These are phyloP conservation scores for Mayetiola destructor DNA, from an alignment of 2,888 invertebrate species.

Conservation along the genomic window DNA sequence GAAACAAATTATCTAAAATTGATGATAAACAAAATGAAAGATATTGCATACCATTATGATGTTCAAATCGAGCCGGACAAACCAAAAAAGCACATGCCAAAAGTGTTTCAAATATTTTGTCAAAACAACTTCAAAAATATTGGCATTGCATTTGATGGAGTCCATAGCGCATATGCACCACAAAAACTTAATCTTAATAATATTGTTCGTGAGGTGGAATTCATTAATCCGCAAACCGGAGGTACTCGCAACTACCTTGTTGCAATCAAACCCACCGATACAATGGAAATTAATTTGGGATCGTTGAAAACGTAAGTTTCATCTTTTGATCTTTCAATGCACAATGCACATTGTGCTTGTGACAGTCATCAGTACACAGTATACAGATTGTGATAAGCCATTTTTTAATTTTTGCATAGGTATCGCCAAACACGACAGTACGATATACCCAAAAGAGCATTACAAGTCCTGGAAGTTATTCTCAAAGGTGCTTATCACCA, in stretches of 20 bases:
- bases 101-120: slow-evolving; percentile 35
- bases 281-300: background rate
- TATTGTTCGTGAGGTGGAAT: background rate
- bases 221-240: slow-evolving; percentile 15
- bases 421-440: background rate
- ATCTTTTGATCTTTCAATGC: too few species aligned
- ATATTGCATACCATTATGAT: slow-evolving; percentile 61
- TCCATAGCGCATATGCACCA: slow-evolving; percentile 46
- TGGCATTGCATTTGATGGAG: slow-evolving; percentile 58
- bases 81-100: slow-evolving; percentile 47
- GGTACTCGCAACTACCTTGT: background rate
- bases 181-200: slow-evolving; percentile 18
- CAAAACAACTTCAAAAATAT: slow-evolving; percentile 31
- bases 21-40: background rate
- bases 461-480: slow-evolving; percentile 5
- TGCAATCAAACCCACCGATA: background rate
- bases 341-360: too few species aligned
- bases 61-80: slow-evolving; percentile 47
- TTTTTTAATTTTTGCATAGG: background rate
- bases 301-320: background rate
- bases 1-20: slow-evolving; percentile 4
- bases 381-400: too few species aligned
- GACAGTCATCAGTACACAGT: too few species aligned
- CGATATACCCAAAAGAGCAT: background rate
- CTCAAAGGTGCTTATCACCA: slow-evolving; percentile 13